Evolutionary conservation across 2,113 vertebrate species (phyloP), one percentile per base, ranked within the genome.

Genomic region (Pyxicephalus adspersus): DNA sequence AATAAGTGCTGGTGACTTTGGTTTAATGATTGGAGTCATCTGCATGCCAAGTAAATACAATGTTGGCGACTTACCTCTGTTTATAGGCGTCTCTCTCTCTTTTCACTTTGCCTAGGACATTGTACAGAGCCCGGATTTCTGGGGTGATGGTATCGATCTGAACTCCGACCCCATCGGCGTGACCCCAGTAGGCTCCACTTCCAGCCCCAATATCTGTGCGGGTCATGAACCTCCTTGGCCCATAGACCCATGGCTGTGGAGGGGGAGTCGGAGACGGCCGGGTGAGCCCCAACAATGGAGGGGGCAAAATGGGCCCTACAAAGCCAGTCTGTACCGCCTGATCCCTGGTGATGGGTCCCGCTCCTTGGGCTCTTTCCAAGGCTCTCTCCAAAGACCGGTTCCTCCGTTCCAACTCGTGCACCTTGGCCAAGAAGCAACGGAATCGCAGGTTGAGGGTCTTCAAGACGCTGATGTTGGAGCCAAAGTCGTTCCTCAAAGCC

Each of bases 111-210:
- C 94, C 96, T 92, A 99, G 89, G 64, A 99, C 97, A 76, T 98
- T 98, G 87, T 99, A 98, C 50, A 99, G 95, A 1, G 97, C 97
- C n/a, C 97, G 92, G 85, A 99, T 97, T 91, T 98, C 97, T 0
- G 97, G 97, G 22, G 97, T 98, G 90, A 99, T 98, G 90, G 98
- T 99, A 89, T 99, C 98, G 52, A 98, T 98, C 92, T 98, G 98
- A 77, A 99, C 97, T 2, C 98, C 97, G 4, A 99, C 97, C 5
- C 98, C 98, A 50, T 98, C 98, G 1, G 96, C 96, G 80, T 98
- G 97, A 23, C 94, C 86, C 97, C 97, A 99, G 29, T 96, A 97
- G 80, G 96, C 94, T 5, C 96, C 96, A 0, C 97, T 95, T 38
- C 96, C 96, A 72, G 96, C 93, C 85, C 96, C 89, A n/a, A 93